Base-by-base conservation (phyloP, 2,888 invertebrate species). In the Dasysyrphus albostriatus region DNA sequence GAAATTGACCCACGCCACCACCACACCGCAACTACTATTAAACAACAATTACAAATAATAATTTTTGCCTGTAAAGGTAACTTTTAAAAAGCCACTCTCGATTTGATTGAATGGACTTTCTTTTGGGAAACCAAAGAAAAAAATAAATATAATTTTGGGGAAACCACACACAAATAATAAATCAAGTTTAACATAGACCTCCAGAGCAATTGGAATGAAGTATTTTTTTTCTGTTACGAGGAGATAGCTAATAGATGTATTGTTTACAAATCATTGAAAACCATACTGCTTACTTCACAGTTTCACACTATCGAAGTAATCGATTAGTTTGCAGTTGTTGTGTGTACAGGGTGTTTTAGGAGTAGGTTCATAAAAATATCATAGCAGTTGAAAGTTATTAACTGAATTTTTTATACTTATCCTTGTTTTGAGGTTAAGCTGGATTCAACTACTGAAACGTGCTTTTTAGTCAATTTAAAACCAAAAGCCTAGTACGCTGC, bases 1-100 rank as follows among this genome's bases (percentile, higher is more conserved):
- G 70, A 24, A 19, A 49, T 49, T 67, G 49, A 67, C 67, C 47
- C 67, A 67, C 34, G n/a, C 65, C 24, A 24, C 24, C 75, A 24
- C 39, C 39, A 7, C 24, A 24, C 24, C 75, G 3, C 39, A 39
- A 7, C 47, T 72, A 29, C 72, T 14, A 47, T 47, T 47, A 44
- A 32, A 65, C 44, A 47, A 47, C 32, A 39, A 59, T 69, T 54
- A 72, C 47, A 54, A 24, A 24, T n/a, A n/a, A 69, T 47, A 42
- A 69, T 42, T 29, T 67, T 49, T 54, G 32, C 16, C 24, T 39
- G 34, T 51, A 3, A 24, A 24, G 24, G 34, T 14, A 19, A 58
- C 49, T 47, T 49, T 16, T 29, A 29, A 42, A 42, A 42, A 24
- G 12, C 24, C 37, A 42, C 19, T 61, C n/a, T 42, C 42, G 7